Base-by-base conservation (phyloP, 2,113 vertebrate species). In the Grammatotria lemairii region DNA sequence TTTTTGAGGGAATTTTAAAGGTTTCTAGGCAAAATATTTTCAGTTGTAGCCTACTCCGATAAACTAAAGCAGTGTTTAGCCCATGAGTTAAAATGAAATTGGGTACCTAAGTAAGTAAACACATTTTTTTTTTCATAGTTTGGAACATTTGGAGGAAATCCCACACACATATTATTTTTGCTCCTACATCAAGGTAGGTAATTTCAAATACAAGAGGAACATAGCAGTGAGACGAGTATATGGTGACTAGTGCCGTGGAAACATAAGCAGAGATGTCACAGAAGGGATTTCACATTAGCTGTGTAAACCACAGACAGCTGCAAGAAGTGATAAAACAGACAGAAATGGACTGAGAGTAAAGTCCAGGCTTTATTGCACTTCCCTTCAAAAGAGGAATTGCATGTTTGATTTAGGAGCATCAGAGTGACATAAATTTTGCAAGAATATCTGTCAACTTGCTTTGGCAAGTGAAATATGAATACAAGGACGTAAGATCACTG, bases 1-100 rank as follows among this genome's bases (percentile, higher is more conserved):
- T 60, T 60, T 60, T 31, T 1, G 0, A 3, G 68, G 21, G 21
- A 8, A 26, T 1, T 73, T 45, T 45, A 73, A 26, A 26, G 5
- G 40, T 17, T 73, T 26, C 68, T 45, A 26, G 2, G 68, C 5
- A 73, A 26, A 73, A 45, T 45, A 45, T 2, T 45, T 45, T 73
- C 13, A 21, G 21, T 42, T 75, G 23, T 75, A 3, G 42, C 42
- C 70, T 19, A 12, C 9, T n/a, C 28, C 9, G 2, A 49, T 78
- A 12, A 78, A 78, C 26, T 11, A 10, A 19, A 47, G 42, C 8
- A 78, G 16, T 49, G 28, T 49, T 10, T 28, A 45, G 23, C 14
- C 70, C 14, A 28, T 75, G 23, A 47, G 28, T 42, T 75, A 47
- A 75, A 75, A 75, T 75, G 3, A 1, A 47, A 8, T 47, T 8